Evolutionary conservation across 2,113 vertebrate genomes (phyloP).

Genomic region (Callionymus lyra): DNA sequence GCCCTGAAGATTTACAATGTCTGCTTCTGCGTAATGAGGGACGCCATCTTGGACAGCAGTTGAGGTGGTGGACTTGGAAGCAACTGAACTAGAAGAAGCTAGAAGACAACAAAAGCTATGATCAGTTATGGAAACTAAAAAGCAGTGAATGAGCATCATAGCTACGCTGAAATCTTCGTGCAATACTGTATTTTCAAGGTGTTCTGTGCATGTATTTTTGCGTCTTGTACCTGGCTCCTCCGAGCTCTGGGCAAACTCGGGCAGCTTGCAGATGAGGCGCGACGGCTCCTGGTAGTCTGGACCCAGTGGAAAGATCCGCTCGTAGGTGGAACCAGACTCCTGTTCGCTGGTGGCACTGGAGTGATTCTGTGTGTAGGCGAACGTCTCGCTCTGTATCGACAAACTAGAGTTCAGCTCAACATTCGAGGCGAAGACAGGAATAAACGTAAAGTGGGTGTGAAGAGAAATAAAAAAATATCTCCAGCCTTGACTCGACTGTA

Average conservation of each 20-base stretch:
- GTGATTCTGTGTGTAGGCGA: conserved; percentile 79
- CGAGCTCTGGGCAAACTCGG: conserved; percentile 74
- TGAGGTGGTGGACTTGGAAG: conserved; percentile 65
- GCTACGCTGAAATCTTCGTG: not conserved
- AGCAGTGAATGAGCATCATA: not conserved
- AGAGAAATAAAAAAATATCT: conserved; percentile 8
- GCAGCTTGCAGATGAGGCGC: conserved; percentile 82
- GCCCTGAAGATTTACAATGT: conserved; percentile 93
- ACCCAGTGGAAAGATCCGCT: conserved; percentile 89
- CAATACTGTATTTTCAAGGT: not conserved
- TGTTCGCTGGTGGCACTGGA: conserved; percentile 77
- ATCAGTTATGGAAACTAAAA: too few relatives aligned
- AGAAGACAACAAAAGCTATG: conserved; percentile 6
- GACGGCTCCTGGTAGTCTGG: conserved; percentile 96
- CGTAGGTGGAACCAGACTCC: conserved; percentile 86
- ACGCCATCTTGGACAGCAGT: conserved; percentile 71
- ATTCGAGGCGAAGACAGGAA: conserved; percentile 83
- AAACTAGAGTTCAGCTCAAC: conserved; percentile 92
- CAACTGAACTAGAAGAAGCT: conserved; percentile 66
- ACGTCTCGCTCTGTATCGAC: conserved; percentile 90
- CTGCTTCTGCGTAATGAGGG: conserved; percentile 93
- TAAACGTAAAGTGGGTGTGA: conserved; percentile 42
- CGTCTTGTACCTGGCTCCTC: conserved; percentile 76
- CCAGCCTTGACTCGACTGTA: too few relatives aligned
- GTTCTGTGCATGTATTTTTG: not conserved